Evolutionary conservation across 2,797 vertebrate genomes (phyloP), one percentile per base, ranked within the genome.

Genomic region (Ctenosaura bakeri): DNA sequence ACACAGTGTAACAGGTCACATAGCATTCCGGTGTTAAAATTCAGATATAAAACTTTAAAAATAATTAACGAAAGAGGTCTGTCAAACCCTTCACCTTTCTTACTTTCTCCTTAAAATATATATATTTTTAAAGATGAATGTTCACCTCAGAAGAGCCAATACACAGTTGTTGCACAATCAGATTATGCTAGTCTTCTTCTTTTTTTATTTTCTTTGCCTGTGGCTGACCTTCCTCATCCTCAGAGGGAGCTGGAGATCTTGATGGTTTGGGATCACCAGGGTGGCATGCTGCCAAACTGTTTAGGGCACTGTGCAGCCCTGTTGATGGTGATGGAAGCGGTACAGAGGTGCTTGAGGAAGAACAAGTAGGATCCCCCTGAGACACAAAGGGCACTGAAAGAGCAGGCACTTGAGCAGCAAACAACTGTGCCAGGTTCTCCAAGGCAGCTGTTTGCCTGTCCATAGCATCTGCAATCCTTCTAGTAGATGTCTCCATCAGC

Each of bases 131-230:
- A 86, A 38, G 64, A 86, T n/a, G 26, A 80, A n/a, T 64, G 59
- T 78, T 76, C 59, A 82, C 50, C 56, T 59, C 64, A 82, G 66
- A 80, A 56, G n/a, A 87, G 32, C 66, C 77, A 76, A 83, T 42
- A 38, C 52, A 50, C 20, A 78, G 20, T 78, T 83, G 56, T 18
- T 54, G 59, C 24, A 69, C 2, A 10, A 74, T 59, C 22, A 26
- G 13, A 66, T 54, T 42, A 54, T n/a, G 69, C 52, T 90, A 88
- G 79, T 87, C 26, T 0, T 83, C 85, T 90, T 88, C 90, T 13
- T 29, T 84, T 84, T 90, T 90, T 71, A 88, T 90, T 90, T 84
- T 90, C 86, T 90, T 90, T 69, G 62, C 42, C 71, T 84, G 35
- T 71, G 90, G 90, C 32, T 69, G 80, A 78, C 50, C 79, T 69